Base-by-base conservation (phyloP, 2,113 vertebrate genomes). In the Ammodytes marinus region DNA sequence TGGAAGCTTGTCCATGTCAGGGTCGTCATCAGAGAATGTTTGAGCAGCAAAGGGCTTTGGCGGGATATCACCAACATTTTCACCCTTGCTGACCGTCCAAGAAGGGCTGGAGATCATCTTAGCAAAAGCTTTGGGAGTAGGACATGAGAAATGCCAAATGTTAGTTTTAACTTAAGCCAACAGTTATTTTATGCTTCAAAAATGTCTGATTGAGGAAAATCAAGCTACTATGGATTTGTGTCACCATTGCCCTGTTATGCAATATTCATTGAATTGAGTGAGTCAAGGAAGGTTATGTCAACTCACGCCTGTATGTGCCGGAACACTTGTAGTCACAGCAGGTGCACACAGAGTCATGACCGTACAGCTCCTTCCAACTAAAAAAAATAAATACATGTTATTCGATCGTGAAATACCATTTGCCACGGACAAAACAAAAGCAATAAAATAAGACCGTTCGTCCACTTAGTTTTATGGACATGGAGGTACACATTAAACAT, bases 341-440 rank as follows among this genome's bases (percentile, higher is more conserved):
- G 54, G 49, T 0, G 75, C 94, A 95, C 3, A 91, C 86, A 0
- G 65, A 47, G 27, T 84, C 6, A 0, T 69, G 1, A 3, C 88
- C 89, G 4, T 90, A 86, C 69, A 95, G 64, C 80, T 92, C 94
- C 47, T 74, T 72, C 95, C 95, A 96, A 65, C 95, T 96, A 50
- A 61, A 73, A 45, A 57, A 43, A 80, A 0, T 3, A 27, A 1
- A 27, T 5, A 11, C 2, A 27, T 27, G 17, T 75, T 27, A 61
- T 60, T 49, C 77, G 19, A 15, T 57, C 3, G 35, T 61, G 49
- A 57, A 37, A 37, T 12, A 1, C 1, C 10, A 58, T 12, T 6
- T 46, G 7, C 15, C 2, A 14, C 54, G 8, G 1, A 27, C 50
- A 52, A 17, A 14, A 52, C 14, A 52, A 52, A 15, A 52, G 17